phyloP scores from a whole-genome alignment of 2,888 invertebrate species.

The Carterocephalus palaemon region DNA sequence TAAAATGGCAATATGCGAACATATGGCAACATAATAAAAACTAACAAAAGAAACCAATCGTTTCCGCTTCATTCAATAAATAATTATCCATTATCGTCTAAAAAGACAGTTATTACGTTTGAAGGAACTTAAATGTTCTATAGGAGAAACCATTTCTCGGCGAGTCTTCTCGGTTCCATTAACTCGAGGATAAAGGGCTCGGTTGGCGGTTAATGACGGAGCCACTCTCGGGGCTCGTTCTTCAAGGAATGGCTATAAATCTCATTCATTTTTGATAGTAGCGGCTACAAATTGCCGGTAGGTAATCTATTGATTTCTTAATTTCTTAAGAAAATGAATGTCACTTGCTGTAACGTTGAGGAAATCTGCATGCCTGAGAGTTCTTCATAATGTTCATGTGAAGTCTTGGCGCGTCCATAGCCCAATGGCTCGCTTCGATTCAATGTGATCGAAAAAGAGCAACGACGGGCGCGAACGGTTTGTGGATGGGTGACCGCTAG shows the following conservation, averaged over 20 bases:
- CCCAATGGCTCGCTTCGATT: too few species aligned
- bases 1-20: too few species aligned
- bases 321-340: too few species aligned
- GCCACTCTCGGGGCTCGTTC: constrained; percentile 26
- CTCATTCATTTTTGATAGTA: constrained; percentile 3
- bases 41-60: neutral
- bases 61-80: constrained; percentile 9
- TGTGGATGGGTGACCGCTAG: too few species aligned
- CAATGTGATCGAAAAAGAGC: too few species aligned
- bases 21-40: neutral
- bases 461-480: too few species aligned
- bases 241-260: constrained; percentile 3
- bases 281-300: too few species aligned
- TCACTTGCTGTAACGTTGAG: too few species aligned
- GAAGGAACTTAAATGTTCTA: constrained; percentile 57
- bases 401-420: too few species aligned
- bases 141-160: constrained; percentile 56
- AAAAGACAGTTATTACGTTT: constrained; percentile 42
- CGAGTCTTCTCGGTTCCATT: constrained; percentile 46
- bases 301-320: too few species aligned
- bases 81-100: constrained; percentile 13
- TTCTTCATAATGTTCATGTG: too few species aligned
- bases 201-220: constrained; percentile 52
- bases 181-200: constrained; percentile 50
- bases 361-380: too few species aligned